A percentile compares a stretch with the other conserved stretches of the same genome.
Conservation (phyloP, 2,888 invertebrate genomes). For the Lepetodrilus schrolli region DNA sequence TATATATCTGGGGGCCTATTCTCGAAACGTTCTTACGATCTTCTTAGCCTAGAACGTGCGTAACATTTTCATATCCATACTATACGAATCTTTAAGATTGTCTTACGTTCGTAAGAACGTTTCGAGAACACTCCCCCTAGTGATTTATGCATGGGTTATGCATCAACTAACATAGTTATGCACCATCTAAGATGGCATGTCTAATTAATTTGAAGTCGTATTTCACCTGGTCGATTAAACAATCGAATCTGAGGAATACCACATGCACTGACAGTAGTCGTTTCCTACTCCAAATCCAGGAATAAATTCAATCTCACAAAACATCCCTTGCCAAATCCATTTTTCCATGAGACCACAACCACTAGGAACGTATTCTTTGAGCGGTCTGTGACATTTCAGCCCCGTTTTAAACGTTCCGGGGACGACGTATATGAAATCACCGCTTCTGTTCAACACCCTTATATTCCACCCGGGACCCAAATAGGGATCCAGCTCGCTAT, state of each 20-base stretch:
- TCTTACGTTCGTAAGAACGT: no score
- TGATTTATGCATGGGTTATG: no score
- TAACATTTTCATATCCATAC: no score
- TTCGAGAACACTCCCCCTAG: no score
- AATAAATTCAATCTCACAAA: constrained; percentile 1
- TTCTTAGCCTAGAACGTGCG: no score
- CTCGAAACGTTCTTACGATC: no score
- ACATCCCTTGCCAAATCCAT: constrained; percentile 25
- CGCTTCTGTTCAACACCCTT: constrained; percentile 14
- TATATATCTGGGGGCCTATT: no score
- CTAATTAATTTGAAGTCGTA: no score
- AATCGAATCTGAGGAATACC: neutral
- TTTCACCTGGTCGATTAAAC: neutral
- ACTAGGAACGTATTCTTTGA: constrained; percentile 11
- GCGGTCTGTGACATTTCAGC: neutral
- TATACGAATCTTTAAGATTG: no score
- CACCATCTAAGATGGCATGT: no score
- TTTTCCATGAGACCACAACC: neutral
- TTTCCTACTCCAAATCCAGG: neutral
- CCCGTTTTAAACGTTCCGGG: constrained; percentile 19
- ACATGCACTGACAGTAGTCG: constrained; percentile 8
- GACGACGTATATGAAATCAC: constrained; percentile 10
- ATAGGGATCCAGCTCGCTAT: neutral
- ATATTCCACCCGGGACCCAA: constrained; percentile 7
- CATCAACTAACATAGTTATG: no score